Base-by-base conservation (phyloP, 1,140 invertebrate genomes). In the Ericerus pela region DNA sequence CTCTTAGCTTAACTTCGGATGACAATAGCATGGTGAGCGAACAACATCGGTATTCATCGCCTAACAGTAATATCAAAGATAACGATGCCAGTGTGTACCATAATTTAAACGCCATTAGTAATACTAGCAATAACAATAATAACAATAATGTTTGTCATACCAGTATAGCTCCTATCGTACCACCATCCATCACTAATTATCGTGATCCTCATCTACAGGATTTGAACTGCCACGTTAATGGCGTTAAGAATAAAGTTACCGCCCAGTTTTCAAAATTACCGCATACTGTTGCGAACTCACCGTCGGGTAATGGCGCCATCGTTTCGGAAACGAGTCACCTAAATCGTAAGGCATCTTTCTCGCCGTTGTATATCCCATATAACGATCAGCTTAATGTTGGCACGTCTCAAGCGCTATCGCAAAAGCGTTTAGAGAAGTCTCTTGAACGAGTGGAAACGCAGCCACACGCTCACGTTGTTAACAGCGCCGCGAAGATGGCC, bases 1-100 rank as follows among this genome's bases (percentile, higher is more conserved):
- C 41, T 3, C 22, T 47, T 47, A 47, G 41, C 18, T 47, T 47
- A 14, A 47, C 41, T 20, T 47, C 41, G 20, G 41, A 47, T 47
- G 41, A 47, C 26, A 22, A n/a, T n/a, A n/a, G n/a, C n/a, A n/a
- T n/a, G n/a, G n/a, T 47, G 3, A 24, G 16, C 14, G 41, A 47
- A 24, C 41, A 20, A 10, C 8, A 22, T 3, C 41, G 14, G 4
- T 47, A 47, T 47, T 22, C 41, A 4, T 6, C 37, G 4, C n/a
- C n/a, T n/a, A n/a, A n/a, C n/a, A n/a, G n/a, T n/a, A n/a, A n/a
- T n/a, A n/a, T n/a, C n/a, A n/a, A n/a, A n/a, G 41, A 5, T 24
- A 18, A 38, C 20, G 41, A 24, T 8, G 3, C 12, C 4, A 3
- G 16, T 12, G 6, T 16, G n/a, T 8, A 8, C 11, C 2, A 24